Evolutionary conservation across 2,797 vertebrate genomes (phyloP).

Genomic region (Hoplostethus atlanticus): DNA sequence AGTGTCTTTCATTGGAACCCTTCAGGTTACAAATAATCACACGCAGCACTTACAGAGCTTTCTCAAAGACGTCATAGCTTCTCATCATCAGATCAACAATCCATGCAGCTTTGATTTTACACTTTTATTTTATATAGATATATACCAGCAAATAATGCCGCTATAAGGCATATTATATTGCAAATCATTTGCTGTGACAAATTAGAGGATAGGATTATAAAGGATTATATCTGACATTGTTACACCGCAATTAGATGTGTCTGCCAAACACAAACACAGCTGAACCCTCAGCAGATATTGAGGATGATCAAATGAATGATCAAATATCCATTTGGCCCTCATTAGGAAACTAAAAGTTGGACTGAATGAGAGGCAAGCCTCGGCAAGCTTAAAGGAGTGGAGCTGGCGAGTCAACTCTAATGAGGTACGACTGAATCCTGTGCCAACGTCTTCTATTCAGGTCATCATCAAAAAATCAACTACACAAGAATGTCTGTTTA

Average conservation of each 20-base stretch:
- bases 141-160: background rate
- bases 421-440: slow-evolving; percentile 29
- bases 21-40: background rate
- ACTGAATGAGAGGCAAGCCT: slow-evolving; percentile 46
- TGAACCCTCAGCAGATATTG: slow-evolving; percentile 18
- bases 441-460: slow-evolving; percentile 16
- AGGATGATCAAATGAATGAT: slow-evolving; percentile 44
- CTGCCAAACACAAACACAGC: slow-evolving; percentile 26
- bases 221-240: background rate
- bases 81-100: background rate
- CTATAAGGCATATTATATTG: background rate
- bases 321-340: slow-evolving; percentile 48
- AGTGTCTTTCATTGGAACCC: background rate
- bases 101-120: background rate
- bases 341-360: slow-evolving; percentile 25
- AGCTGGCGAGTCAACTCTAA: slow-evolving; percentile 29
- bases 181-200: slow-evolving; percentile 1
- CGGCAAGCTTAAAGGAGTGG: slow-evolving; percentile 36
- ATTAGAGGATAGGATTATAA: background rate
- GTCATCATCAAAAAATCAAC: slow-evolving; percentile 4
- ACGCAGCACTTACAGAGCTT: background rate
- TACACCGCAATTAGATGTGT: slow-evolving; percentile 8
- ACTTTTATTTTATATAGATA: background rate
- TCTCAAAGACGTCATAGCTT: too few species aligned
- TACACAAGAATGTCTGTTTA: slow-evolving; percentile 1